Base-by-base conservation (phyloP, 2,888 invertebrate genomes). In the Stegophylla sp. region DNA sequence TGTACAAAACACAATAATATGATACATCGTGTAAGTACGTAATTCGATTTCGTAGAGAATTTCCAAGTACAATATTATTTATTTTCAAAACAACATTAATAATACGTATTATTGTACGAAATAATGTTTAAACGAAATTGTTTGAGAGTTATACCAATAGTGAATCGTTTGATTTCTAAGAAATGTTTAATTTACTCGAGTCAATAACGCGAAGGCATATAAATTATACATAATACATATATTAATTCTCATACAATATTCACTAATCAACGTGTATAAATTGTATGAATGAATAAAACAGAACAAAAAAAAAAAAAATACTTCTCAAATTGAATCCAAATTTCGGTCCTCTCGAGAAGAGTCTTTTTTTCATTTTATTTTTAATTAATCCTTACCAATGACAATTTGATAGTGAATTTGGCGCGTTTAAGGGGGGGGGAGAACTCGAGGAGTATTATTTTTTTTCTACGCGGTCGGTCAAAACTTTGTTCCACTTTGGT, bases 351-450 rank as follows among this genome's bases (percentile, higher is more conserved):
- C 20, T 53, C 4, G n/a, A n/a, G n/a, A n/a, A n/a, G n/a, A n/a
- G n/a, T n/a, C n/a, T n/a, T n/a, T n/a, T n/a, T n/a, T n/a, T 28
- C 10, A 0, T 63, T 28, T 63, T 74, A 63, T 20, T 74, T 72
- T 73, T 73, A 59, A 73, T 72, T 73, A 73, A 73, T 59, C 43
- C 59, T 73, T 59, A 63, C 20, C 63, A 51, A 63, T 74, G 20
- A 63, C 48, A 61, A 45, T 74, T 63, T 74, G 63, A 74, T 63
- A 74, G 74, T 63, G 26, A 63, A 63, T 74, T 74, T 48, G 20
- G 61, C 48, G 48, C 61, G 45, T 34, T 74, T 48, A 48, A 61
- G 34, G 48, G 48, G 63, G 63, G 34, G 48, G 48, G 63, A 45
- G 45, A 72, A 74, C 63, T 48, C 1, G 10, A 63, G 48, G 28